These are phyloP conservation scores for Loxodonta africana DNA, from an alignment of 2,113 vertebrate species.

Conservation along the genomic window DNA sequence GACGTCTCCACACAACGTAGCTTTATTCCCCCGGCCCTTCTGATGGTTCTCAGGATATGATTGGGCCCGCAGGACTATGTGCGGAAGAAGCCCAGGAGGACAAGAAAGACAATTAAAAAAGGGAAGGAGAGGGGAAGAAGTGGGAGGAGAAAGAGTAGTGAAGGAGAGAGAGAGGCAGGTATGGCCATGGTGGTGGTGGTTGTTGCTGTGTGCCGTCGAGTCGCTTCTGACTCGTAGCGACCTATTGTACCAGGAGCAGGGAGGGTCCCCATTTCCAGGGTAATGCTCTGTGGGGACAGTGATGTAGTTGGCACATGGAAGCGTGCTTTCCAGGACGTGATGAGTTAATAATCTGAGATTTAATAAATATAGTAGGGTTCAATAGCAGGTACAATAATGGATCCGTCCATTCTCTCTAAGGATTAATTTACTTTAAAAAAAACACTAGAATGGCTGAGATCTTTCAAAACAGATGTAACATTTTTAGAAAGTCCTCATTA, in stretches of 20 bases:
- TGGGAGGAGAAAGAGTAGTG: neutral
- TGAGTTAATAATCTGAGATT: neutral
- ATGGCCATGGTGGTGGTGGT: too few species aligned
- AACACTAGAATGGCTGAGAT: neutral
- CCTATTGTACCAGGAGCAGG: neutral
- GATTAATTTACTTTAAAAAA: conserved; percentile 23
- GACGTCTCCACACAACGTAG: neutral
- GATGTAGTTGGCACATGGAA: neutral
- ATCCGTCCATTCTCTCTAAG: neutral
- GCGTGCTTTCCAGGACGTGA: neutral
- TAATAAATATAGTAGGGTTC: neutral
- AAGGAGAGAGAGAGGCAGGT: too few species aligned
- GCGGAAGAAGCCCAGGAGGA: neutral
- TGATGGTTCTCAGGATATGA: neutral
- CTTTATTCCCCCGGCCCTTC: too few species aligned
- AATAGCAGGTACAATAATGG: neutral
- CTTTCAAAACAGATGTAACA: neutral
- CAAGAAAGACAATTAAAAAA: neutral
- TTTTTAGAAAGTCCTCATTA: neutral
- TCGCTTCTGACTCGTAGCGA: too few species aligned
- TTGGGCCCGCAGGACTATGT: neutral
- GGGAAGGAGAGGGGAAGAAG: neutral
- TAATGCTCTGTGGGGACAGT: accelerated
- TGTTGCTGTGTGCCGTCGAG: too few species aligned
- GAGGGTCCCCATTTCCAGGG: neutral